Evolutionary conservation across 2,888 invertebrate genomes (phyloP), one percentile per base, ranked within the genome.

Genomic region (Erebia epiphron): DNA sequence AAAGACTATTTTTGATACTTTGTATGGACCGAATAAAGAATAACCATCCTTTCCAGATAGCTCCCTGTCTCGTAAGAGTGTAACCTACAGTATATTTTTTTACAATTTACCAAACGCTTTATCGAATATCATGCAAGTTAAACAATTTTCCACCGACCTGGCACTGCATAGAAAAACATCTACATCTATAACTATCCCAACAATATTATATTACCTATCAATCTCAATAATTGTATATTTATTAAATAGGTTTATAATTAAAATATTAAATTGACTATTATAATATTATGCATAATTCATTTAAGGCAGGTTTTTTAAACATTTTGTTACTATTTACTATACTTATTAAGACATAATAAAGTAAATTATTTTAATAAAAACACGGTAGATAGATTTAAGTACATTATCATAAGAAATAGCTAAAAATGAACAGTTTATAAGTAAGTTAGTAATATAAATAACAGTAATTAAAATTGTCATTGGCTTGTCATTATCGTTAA

Each of bases 211-310:
- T n/a, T n/a, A 78, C 70, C 83, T 88, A 86, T 81, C 81, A 88
- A 88, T 89, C 86, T 88, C 89, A 83, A 81, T 83, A 80, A 80
- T 82, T 77, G 78, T 80, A 79, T 81, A 82, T 76, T 26, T 79
- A 76, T 78, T 84, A 82, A 79, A 70, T 62, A 62, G 8, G 1
- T 75, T 79, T 76, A 78, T 57, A 73, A 79, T 83, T 80, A 83
- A 84, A n/a, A n/a, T n/a, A 81, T 85, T 84, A 82, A 81, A 80
- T 88, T 90, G 90, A 89, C 91, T 90, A 90, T 85, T 83, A 83
- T 83, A 26, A 57, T 89, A 89, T 87, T 89, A 89, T 85, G 86
- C 85, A 88, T 87, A 79, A 79, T 80, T 67, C 41, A 60, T 63
- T 62, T 71, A 75, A 56, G 63, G 61, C 65, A 74, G 74, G 64